Conservation (phyloP, 2,797 vertebrate genomes). For the Mionectes olivaceus region DNA sequence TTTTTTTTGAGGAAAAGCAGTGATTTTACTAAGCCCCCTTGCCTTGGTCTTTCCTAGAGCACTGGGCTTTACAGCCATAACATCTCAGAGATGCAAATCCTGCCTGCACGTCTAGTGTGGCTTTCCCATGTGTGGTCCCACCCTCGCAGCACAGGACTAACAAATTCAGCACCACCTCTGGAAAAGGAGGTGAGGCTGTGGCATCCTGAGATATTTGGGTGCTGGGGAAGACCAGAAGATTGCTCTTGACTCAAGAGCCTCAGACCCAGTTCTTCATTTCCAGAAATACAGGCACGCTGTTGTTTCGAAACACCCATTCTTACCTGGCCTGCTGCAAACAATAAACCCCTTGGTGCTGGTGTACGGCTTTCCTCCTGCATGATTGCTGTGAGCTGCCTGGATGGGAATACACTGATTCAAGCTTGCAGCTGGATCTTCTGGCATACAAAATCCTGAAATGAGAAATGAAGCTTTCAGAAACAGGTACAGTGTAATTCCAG, state of each 20-base stretch:
- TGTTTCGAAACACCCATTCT: not conserved
- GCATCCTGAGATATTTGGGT: not conserved
- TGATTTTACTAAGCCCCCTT: not conserved
- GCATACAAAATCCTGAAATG: not conserved
- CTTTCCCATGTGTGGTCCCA: not conserved
- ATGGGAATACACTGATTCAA: not conserved
- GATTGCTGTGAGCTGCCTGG: constrained; percentile 4
- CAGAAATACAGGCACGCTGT: accelerated
- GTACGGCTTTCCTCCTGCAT: not conserved
- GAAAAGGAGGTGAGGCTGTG: not conserved
- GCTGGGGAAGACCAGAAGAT: not conserved
- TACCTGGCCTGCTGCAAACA: not conserved
- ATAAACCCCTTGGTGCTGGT: not conserved
- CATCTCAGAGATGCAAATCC: not conserved
- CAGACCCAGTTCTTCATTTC: not conserved
- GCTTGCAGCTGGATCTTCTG: constrained; percentile 25
- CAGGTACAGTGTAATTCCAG: constrained; percentile 2
- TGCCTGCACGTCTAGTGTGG: not conserved
- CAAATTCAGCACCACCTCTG: not conserved
- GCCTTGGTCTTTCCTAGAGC: not conserved
- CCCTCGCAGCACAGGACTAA: accelerated
- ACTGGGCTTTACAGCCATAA: not conserved
- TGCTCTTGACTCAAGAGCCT: not conserved
- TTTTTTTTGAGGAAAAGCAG: not conserved
- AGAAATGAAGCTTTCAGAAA: constrained; percentile 56